These are phyloP conservation scores for Sialia sialis DNA, from an alignment of 2,113 vertebrate species.

Conservation along the genomic window DNA sequence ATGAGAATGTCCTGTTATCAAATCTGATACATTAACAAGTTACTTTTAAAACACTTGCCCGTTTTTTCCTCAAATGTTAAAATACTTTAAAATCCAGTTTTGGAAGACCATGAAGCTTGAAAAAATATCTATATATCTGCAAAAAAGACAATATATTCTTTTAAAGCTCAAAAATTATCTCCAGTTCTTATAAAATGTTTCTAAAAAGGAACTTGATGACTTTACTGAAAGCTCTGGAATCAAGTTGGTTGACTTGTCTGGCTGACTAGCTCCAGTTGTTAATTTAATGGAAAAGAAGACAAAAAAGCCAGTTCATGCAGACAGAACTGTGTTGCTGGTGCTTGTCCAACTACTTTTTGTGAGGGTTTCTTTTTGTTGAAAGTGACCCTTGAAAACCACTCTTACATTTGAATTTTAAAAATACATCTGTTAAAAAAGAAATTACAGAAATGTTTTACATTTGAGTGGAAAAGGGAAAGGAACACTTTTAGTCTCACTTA, in stretches of 20 bases:
- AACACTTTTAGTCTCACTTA: neutral
- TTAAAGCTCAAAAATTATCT: neutral
- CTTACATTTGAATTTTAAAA: conserved; percentile 54
- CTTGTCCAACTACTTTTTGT: conserved; percentile 14
- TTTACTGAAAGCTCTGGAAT: conserved; percentile 25
- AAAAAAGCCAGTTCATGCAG: conserved; percentile 53
- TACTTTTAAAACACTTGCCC: neutral
- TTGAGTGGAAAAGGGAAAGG: conserved; percentile 11
- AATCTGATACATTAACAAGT: neutral
- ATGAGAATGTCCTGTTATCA: neutral
- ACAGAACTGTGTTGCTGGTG: conserved; percentile 34
- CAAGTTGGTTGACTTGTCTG: conserved; percentile 10
- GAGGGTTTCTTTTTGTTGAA: neutral
- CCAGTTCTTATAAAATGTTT: conserved; percentile 8
- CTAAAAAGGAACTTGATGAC: conserved; percentile 24
- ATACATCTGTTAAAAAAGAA: conserved; percentile 26
- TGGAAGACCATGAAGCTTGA: neutral
- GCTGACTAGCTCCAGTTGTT: conserved; percentile 38
- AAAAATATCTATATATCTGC: neutral
- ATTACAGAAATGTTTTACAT: neutral
- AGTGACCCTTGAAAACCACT: conserved; percentile 13
- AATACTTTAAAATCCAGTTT: neutral
- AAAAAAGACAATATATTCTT: neutral
- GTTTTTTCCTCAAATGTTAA: neutral
- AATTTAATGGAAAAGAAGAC: conserved; percentile 40